Evolutionary conservation across 1,140 invertebrate species (phyloP), one percentile per base, ranked within the genome.

Genomic region (Ericerus pela): DNA sequence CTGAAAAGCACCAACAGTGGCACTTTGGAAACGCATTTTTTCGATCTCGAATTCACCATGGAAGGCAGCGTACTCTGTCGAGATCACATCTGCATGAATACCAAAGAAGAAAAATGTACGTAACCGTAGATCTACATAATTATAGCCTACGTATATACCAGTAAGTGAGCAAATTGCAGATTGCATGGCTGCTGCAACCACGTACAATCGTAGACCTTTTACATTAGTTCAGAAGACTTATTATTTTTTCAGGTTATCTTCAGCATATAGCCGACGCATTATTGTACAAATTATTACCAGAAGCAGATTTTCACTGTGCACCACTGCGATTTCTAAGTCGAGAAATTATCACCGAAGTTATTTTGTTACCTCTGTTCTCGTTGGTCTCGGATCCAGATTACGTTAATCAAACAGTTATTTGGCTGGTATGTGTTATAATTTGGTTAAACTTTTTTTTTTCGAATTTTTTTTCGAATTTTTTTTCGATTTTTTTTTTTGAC

Each of bases 321-420:
- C 77, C 87, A 27, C 74, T 89, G 38, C 75, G 85, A 61, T 78
- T 80, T 64, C 75, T 92, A 53, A 70, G 88, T 30, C 75, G 88
- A 66, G 88, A 93, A 68, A 75, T 96, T 38, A 74, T 93, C 62
- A 79, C 85, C 20, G 82, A 85, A 63, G 76, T 79, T 60, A 77
- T 95, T 38, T 78, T 95, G 56, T 72, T 79, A 60, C 88, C 90
- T 4, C 69, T 90, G 3, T 74, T 96, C 36, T 75, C 84, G 66
- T 72, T 88, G 62, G 70, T 95, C 51, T 88, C 88, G 27, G 89
- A 96, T 73, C 91, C 93, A 56, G 89, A 95, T 76, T 94, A 90
- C 69, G 84, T 96, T 61, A 96, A 96, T 75, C 85, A 90, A 72
- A 78, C 80, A 53, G 84, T 93, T 66, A 80, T 94, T 65, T 89